phyloP scores from a whole-genome alignment of 2,888 invertebrate species.

The Allolobophora icterica region DNA sequence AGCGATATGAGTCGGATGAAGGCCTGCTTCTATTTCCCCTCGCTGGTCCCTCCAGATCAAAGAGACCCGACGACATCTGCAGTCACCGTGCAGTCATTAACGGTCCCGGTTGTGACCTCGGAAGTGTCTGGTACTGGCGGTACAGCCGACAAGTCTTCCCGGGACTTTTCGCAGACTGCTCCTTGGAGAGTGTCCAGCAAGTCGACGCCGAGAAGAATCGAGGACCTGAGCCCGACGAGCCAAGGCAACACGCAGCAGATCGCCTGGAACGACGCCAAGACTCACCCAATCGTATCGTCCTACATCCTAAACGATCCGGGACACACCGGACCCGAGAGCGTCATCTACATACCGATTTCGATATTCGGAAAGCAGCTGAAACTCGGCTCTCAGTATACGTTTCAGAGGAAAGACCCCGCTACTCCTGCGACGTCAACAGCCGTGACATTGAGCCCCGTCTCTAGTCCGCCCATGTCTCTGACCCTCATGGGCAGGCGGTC shows the following conservation, averaged over 20 bases:
- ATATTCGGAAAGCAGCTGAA: constrained; percentile 23
- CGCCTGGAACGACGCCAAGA: not conserved
- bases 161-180: constrained; percentile 42
- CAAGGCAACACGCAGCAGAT: not conserved
- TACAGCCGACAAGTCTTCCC: not conserved
- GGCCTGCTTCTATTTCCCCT: constrained; percentile 8
- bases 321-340: not conserved
- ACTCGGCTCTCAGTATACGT: not conserved
- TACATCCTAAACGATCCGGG: not conserved
- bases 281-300: not conserved
- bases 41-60: not conserved
- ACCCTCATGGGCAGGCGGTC: constrained; percentile 13
- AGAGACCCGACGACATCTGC: not conserved
- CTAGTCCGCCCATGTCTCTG: constrained; percentile 25
- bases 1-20: not conserved
- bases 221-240: not conserved
- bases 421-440: not conserved
- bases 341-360: constrained; percentile 31
- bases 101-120: not conserved
- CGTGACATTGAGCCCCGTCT: not conserved
- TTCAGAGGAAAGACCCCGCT: not conserved
- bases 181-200: constrained; percentile 35
- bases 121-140: not conserved
- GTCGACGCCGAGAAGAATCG: not conserved
- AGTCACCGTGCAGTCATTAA: not conserved